Percentiles rank a stretch among this genome's conserved stretches.
Evolutionary conservation across 2,113 vertebrate species (phyloP).

Genomic region (Rhegmatorhina hoffmannsi): DNA sequence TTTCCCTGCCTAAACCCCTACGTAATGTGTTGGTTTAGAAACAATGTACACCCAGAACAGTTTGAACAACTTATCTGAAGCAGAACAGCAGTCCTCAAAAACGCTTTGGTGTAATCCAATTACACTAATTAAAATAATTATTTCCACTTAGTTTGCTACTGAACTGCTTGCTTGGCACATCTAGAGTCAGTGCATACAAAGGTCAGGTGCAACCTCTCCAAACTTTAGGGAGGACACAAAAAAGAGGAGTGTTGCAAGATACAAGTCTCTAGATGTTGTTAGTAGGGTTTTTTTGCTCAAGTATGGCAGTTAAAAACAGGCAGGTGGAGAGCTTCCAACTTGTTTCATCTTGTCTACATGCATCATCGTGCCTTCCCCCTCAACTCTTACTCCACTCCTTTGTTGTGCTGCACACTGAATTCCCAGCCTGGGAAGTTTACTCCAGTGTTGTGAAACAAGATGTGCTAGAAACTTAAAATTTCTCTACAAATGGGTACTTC

Average conservation of each 20-base stretch:
- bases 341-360: neutral
- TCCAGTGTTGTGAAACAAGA: neutral
- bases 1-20: neutral
- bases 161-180: conserved; percentile 49
- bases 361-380: neutral
- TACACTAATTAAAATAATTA: conserved; percentile 52
- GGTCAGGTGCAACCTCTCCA: conserved; percentile 20
- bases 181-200: neutral
- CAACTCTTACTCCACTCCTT: neutral
- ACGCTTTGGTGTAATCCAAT: conserved; percentile 16
- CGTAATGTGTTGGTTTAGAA: neutral
- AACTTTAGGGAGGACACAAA: neutral
- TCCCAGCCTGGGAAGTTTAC: neutral
- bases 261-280: neutral
- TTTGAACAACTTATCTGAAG: conserved; percentile 7
- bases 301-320: neutral
- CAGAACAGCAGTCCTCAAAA: neutral
- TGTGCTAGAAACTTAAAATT: neutral
- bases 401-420: neutral
- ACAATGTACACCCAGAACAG: neutral
- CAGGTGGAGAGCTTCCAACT: neutral
- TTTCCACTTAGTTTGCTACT: conserved; percentile 51
- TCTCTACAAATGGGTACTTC: neutral
- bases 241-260: neutral
- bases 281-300: conserved; percentile 16